phyloP scores from a whole-genome alignment of 1,140 invertebrate species.

The Asbolus verrucosus region DNA sequence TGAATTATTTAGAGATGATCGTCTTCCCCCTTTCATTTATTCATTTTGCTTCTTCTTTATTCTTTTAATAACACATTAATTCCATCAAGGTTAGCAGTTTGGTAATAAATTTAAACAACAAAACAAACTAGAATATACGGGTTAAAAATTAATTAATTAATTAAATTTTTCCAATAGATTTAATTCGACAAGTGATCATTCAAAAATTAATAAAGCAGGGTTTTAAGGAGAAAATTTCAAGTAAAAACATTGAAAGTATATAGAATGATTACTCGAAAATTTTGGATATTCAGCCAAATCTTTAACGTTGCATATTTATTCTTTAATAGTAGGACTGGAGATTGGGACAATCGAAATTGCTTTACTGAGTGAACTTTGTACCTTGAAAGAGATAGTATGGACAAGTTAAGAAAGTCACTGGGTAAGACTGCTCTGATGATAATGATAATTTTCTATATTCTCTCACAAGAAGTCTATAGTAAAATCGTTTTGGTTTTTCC shows the following conservation, averaged over 20 bases:
- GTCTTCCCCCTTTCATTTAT: slow-evolving; percentile 38
- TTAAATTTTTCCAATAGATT: too few relatives aligned
- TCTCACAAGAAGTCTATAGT: slow-evolving; percentile 16
- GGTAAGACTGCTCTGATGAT: too few relatives aligned
- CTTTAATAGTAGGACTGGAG: slow-evolving; percentile 46
- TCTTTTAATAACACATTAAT: slow-evolving; percentile 26
- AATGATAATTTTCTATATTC: slow-evolving; percentile 39
- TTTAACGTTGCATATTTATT: slow-evolving; percentile 47
- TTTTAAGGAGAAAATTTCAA: not conserved
- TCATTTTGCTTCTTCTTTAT: slow-evolving; percentile 24
- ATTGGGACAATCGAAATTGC: slow-evolving; percentile 43
- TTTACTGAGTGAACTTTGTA: slow-evolving; percentile 47
- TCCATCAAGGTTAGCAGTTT: not conserved
- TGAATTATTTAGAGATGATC: slow-evolving; percentile 47
- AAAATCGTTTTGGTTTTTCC: too few relatives aligned
- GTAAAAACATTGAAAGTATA: not conserved
- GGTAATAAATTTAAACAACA: too few relatives aligned
- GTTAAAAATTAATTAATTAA: too few relatives aligned
- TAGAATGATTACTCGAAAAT: slow-evolving; percentile 11
- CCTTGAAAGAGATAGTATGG: slow-evolving; percentile 43
- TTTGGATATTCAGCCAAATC: slow-evolving; percentile 41
- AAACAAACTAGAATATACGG: too few relatives aligned
- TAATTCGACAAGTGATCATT: too few relatives aligned
- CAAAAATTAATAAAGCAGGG: slow-evolving; percentile 13
- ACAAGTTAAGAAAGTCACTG: slow-evolving; percentile 41